Evolutionary conservation across 2,888 invertebrate genomes (phyloP).

Genomic region (Nomada lathburiana): DNA sequence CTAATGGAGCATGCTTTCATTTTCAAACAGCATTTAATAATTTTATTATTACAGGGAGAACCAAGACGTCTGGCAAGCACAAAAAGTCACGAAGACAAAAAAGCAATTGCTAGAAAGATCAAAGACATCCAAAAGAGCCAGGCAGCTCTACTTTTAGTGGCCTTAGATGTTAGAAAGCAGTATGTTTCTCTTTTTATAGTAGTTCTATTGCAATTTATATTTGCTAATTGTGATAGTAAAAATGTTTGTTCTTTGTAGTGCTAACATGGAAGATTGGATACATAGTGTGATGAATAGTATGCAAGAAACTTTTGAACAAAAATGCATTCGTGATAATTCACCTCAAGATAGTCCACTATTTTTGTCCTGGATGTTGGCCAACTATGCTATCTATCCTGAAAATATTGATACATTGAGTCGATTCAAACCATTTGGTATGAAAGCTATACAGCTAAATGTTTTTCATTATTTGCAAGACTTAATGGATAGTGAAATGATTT

Average conservation of each 20-base stretch:
- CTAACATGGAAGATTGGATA: slow-evolving; percentile 78
- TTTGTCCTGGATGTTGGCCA: slow-evolving; percentile 83
- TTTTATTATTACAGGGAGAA: slow-evolving; percentile 73
- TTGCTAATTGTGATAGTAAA: not conserved
- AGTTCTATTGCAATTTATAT: not conserved
- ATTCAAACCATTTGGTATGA: slow-evolving; percentile 79
- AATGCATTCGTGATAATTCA: slow-evolving; percentile 78
- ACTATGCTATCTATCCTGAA: slow-evolving; percentile 80
- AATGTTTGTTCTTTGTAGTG: slow-evolving; percentile 33
- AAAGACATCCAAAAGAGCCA: slow-evolving; percentile 81
- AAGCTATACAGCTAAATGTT: slow-evolving; percentile 81
- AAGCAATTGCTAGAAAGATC: slow-evolving; percentile 77
- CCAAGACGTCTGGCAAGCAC: slow-evolving; percentile 79
- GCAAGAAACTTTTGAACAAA: slow-evolving; percentile 81
- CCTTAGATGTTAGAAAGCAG: slow-evolving; percentile 80
- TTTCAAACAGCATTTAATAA: not conserved
- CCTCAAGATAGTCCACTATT: slow-evolving; percentile 80
- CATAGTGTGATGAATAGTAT: slow-evolving; percentile 74
- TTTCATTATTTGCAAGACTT: slow-evolving; percentile 79
- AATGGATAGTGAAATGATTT: slow-evolving; percentile 81
- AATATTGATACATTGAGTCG: slow-evolving; percentile 77
- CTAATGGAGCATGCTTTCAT: not conserved
- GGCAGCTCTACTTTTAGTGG: slow-evolving; percentile 78
- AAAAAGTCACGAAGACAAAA: slow-evolving; percentile 81
- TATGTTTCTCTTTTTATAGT: slow-evolving; percentile 44